Evolutionary conservation across 2,888 invertebrate genomes (phyloP).

Genomic region (Ctena decussata): DNA sequence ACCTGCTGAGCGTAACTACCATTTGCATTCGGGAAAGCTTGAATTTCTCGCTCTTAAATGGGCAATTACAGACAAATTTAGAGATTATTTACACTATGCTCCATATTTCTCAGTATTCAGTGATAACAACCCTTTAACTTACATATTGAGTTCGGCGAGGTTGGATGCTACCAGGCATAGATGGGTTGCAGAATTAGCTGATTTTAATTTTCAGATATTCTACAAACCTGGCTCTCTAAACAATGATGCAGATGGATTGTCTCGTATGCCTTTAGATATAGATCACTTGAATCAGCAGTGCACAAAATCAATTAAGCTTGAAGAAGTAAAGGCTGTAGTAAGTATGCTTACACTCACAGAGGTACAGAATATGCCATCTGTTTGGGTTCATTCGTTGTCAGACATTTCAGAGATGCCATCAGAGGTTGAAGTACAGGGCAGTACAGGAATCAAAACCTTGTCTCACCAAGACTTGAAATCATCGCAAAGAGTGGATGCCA

Average conservation of each 20-base stretch:
- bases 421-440: too few relatives aligned
- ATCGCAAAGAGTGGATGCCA: not conserved
- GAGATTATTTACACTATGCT: not conserved
- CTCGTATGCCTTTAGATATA: not conserved
- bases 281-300: not conserved
- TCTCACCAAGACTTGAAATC: too few relatives aligned
- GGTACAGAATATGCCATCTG: not conserved
- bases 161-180: slow-evolving; percentile 9
- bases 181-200: not conserved
- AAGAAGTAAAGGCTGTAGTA: not conserved
- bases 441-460: too few relatives aligned
- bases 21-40: slow-evolving; percentile 61
- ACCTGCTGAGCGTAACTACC: slow-evolving; percentile 70
- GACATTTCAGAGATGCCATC: too few relatives aligned
- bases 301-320: not conserved
- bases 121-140: not conserved
- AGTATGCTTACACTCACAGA: not conserved
- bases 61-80: slow-evolving; percentile 32
- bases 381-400: not conserved
- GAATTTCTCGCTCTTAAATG: slow-evolving; percentile 62
- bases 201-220: not conserved
- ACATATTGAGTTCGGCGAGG: not conserved
- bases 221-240: not conserved
- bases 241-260: not conserved
- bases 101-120: not conserved